A percentile compares a stretch with the other conserved stretches of the same genome.
phyloP scores from a whole-genome alignment of 2,797 vertebrate species.

The Monodelphis domestica region DNA sequence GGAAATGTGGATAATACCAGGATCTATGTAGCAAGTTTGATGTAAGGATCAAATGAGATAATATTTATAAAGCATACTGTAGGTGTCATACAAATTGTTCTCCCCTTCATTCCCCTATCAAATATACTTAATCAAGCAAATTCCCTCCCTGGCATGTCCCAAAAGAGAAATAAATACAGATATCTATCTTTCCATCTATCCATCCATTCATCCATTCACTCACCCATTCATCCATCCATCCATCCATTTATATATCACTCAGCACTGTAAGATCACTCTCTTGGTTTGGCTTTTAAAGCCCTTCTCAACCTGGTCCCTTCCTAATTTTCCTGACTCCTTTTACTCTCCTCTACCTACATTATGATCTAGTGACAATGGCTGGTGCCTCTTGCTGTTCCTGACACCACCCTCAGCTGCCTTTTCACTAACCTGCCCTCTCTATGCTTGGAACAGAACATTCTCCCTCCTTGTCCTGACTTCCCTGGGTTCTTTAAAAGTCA shows the following conservation, averaged over 20 bases:
- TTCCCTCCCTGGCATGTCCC: not conserved
- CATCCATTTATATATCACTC: no score
- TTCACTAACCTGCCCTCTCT: not conserved
- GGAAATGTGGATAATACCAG: not conserved
- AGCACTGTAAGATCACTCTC: not conserved
- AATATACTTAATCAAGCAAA: not conserved
- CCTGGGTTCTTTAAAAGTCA: not conserved
- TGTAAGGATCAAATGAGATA: not conserved
- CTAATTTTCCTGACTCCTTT: not conserved
- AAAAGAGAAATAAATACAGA: no score
- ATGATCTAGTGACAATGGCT: not conserved
- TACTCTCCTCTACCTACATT: not conserved
- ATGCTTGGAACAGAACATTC: not conserved
- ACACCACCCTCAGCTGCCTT: not conserved
- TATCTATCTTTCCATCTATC: no score
- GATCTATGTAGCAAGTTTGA: not conserved
- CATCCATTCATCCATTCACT: no score
- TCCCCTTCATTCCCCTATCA: not conserved
- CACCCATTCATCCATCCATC: no score
- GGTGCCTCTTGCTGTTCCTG: not conserved
- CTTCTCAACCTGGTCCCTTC: no score
- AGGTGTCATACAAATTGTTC: not conserved
- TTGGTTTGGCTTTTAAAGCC: not conserved
- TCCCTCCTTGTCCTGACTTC: no score
- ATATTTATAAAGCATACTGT: no score